Base-by-base conservation (phyloP, 2,888 invertebrate genomes). In the Rotaria sp. region DNA sequence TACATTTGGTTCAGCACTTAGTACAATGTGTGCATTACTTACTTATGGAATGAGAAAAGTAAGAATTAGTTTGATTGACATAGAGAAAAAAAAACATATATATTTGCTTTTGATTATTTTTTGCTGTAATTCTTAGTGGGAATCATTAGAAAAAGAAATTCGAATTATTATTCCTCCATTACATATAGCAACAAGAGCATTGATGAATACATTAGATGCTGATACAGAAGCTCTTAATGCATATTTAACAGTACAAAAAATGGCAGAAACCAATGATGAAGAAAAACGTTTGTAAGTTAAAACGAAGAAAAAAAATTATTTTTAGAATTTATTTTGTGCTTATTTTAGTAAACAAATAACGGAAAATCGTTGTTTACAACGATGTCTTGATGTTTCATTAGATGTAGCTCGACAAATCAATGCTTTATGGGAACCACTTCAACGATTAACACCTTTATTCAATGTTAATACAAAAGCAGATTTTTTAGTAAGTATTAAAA, bases 401-500 rank as follows among this genome's bases (percentile, higher is more conserved):
- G 90, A 89, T 85, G 90, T 93, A 10, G 91, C 92, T 35, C 89
- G 89, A 86, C 89, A 90, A 24, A 89, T 91, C 50, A 91, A 91
- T 88, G 88, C 89, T 21, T 87, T 92, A 45, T 93, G 93, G 93
- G 90, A 91, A 26, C 88, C 90, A 1, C 87, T 92, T 74, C 90
- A 89, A 87, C 90, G 92, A 89, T 88, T 93, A 80, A 91, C 92
- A 18, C 86, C 88, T 13, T 86, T 92, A 75, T 91, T 91, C 74
- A 93, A 93, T 89, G 90, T 92, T 86, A 92, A 92, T 88, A 92
- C 92, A 88, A 91, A 91, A 88, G 92, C 92, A 41, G 93, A 93
- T 88, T 88, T 93, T 30, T 92, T 92, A 90, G 92, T 80, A 26
- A 35, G 45, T 41, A 52, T 75, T 41, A 26, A 30, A n/a, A 4